Evolutionary conservation across 2,888 invertebrate species (phyloP), one percentile per base, ranked within the genome.

Genomic region (Drosophila buzzatii): DNA sequence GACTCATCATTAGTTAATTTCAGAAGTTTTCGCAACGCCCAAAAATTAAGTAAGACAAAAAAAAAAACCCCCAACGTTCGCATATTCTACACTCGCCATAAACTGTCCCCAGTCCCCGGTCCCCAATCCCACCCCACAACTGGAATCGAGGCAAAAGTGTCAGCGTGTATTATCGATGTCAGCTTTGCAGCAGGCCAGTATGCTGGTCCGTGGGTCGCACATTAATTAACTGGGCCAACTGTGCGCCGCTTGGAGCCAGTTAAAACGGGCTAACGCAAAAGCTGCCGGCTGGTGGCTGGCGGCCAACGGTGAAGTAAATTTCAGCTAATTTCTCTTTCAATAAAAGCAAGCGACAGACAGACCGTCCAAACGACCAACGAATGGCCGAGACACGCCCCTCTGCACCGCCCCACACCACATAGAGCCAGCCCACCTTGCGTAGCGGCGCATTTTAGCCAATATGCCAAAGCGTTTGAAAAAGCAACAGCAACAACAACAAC

Each of bases 311-410:
- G 59, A 72, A 74, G 63, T 86, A 74, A 90, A 82, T 85, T 90
- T 88, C 76, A 82, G 73, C 86, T 90, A 90, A 85, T 85, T 85
- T 85, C 85, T 85, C 90, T 88, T 85, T 88, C 86, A 85, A 88
- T 85, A 85, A 83, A 76, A 73, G 60, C 70, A 49, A 47, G 47
- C 47, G 47, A 23, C 45, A 23, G 23, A 45, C 42, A 8, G 42
- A 42, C 23, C 14, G 42, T 4, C 42, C 9, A 18, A 44, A 18
- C 18, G 42, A 18, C 42, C 18, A 27, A 27, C 27, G 45, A 45
- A 10, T n/a, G 65, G 45, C 70, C 55, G 63, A 68, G 63, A 68
- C 70, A 71, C 61, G 65, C 62, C 76, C 47, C 23, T 51, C 51
- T 62, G 9, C 35, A 49, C 16, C 42, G 12, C n/a, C 60, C 33